Percentiles rank a stretch among this genome's conserved stretches.
Conservation (phyloP, 2,888 invertebrate species). For the Balanococcus diminutus region DNA sequence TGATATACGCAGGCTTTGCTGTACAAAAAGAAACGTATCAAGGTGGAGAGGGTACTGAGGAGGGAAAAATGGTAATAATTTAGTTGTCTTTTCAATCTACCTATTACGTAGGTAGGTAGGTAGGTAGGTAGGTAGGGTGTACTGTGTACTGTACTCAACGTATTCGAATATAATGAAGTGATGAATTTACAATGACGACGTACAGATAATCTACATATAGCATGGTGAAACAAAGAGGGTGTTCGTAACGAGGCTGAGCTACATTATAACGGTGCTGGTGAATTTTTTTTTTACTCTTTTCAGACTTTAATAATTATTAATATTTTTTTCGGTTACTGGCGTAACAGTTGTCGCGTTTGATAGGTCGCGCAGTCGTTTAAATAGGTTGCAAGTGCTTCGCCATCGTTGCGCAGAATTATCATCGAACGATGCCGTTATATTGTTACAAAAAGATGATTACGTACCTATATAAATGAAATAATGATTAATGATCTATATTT, state of each 20-base stretch:
- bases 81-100: conserved; percentile 7
- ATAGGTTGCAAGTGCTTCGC: conserved; percentile 3
- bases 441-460: background rate
- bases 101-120: background rate
- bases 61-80: conserved; percentile 15
- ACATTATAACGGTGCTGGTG: background rate
- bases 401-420: background rate
- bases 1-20: background rate
- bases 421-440: background rate
- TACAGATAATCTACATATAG: too few relatives aligned
- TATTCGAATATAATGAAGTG: background rate
- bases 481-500: too few relatives aligned
- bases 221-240: background rate
- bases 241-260: background rate
- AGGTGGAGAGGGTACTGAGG: background rate
- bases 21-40: background rate
- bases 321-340: conserved; percentile 6
- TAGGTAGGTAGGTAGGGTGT: background rate
- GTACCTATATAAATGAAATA: background rate
- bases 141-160: background rate
- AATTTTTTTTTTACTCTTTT: background rate
- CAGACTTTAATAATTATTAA: conserved; percentile 4
- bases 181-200: background rate
- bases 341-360: conserved; percentile 23
- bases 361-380: conserved; percentile 11